Evolutionary conservation across 2,888 invertebrate species (phyloP), one percentile per base, ranked within the genome.

Genomic region (Drosophila eohydei): DNA sequence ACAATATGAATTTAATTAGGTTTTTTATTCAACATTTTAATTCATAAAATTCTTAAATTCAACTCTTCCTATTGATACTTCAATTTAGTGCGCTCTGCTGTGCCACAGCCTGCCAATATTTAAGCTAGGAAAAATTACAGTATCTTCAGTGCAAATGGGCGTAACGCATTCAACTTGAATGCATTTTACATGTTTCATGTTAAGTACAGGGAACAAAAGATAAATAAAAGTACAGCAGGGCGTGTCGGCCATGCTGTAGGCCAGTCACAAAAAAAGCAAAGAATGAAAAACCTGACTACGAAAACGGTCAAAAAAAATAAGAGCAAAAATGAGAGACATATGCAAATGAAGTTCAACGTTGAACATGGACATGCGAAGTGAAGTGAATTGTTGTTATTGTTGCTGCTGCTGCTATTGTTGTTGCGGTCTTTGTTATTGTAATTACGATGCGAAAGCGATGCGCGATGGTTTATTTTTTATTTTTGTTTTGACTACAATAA

Each of bases 281-380:
- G n/a, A 40, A 38, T 9, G 11, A 44, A 62, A 21, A 26, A 5
- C 28, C 30, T 16, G 21, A 16, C 41, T 48, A 41, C 44, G 38
- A 14, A 50, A 28, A 58, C 36, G 32, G 36, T 5, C 34, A 16
- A 14, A 28, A 38, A 28, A 14, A 32, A 50, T 14, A 46, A 21
- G 21, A 26, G 16, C n/a, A 30, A 14, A 50, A 55, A 9, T 16
- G 38, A 43, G 54, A 56, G 54, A 57, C 54, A 67, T 63, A 75
- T 75, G 75, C 77, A 75, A 75, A 75, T 75, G 59, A 66, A 62
- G 75, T 52, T 48, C 41, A 61, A 48, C 40, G 58, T 12, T 34
- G 55, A 46, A 58, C 50, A 62, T 51, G 70, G 64, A 70, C 56
- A 74, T 52, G 63, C 43, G 48, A 59, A 32, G n/a, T 54, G 34